Evolutionary conservation across 2,888 invertebrate genomes (phyloP).

Genomic region (Esperia sulphurella): DNA sequence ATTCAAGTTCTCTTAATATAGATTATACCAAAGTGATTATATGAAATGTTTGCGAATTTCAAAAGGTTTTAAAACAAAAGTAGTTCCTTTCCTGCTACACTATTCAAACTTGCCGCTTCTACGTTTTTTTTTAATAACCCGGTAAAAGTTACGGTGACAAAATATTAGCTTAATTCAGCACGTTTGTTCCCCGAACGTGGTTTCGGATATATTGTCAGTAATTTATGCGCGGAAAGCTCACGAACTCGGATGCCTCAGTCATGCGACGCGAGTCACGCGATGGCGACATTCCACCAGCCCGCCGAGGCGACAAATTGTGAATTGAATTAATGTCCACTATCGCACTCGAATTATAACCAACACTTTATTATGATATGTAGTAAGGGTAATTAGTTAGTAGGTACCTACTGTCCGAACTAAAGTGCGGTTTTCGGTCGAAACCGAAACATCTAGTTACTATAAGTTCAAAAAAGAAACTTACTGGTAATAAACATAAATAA

Average conservation of each 20-base stretch:
- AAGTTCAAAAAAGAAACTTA: too few species aligned
- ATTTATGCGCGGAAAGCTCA: conserved; percentile 68
- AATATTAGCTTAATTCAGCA: conserved; percentile 59
- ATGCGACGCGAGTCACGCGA: conserved; percentile 61
- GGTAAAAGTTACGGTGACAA: conserved; percentile 41
- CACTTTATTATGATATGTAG: conserved; percentile 22
- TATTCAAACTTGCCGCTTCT: too few species aligned
- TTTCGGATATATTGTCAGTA: conserved; percentile 31
- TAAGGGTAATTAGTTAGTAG: conserved; percentile 8
- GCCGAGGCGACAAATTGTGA: conserved; percentile 69
- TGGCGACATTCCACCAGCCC: conserved; percentile 63
- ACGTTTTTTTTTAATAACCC: conserved; percentile 14
- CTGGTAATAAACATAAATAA: too few species aligned
- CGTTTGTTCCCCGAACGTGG: conserved; percentile 32
- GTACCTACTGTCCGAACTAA: background rate
- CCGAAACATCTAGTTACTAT: too few species aligned
- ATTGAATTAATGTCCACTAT: conserved; percentile 67
- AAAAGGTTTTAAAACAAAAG: too few species aligned
- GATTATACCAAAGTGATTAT: too few species aligned
- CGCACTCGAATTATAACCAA: conserved; percentile 51
- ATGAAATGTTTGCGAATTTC: too few species aligned
- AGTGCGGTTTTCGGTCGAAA: too few species aligned
- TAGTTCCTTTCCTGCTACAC: too few species aligned
- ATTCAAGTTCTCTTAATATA: too few species aligned
- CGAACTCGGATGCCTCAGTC: conserved; percentile 51